Evolutionary conservation across 2,888 invertebrate species (phyloP), one percentile per base, ranked within the genome.

Genomic region (Zeuzera pyrina): DNA sequence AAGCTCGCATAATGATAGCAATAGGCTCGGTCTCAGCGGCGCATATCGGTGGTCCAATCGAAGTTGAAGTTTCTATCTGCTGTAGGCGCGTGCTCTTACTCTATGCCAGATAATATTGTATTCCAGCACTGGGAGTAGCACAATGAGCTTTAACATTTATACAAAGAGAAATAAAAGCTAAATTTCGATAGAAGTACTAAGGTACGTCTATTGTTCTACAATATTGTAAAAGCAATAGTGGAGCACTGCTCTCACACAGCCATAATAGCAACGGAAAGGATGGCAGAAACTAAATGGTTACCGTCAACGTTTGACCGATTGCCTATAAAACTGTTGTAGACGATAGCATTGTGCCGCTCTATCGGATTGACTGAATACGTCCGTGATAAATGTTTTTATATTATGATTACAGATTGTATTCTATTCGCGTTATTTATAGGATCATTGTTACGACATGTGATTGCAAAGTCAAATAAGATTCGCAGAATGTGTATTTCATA

Each of bases 211-310:
- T 71, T 72, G 69, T 70, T 55, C 54, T 47, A 44, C 39, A 43
- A 45, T 39, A 41, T 12, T 12, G 25, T 25, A 25, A 12, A 25
- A 8, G 25, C 25, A 25, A 25, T 25, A 25, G 25, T 25, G 25
- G 25, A 15, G 15, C 28, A 11, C 15, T 8, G 28, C 15, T n/a
- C 15, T 8, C 8, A 6, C 45, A 40, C 36, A 38, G 40, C 50
- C 52, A 70, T 70, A 73, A 73, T 70, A 53, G 57, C 47, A 39
- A 39, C 62, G 60, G 69, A 69, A 70, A 69, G 66, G 63, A 64
- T 64, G 70, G 60, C 68, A 70, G 64, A 57, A 60, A 68, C 67
- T 61, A 69, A 76, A 72, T 70, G 60, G 65, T 55, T 51, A 57
- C 56, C 46, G 56, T 59, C 58, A 52, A 50, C 54, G 56, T 62